Evolutionary conservation across 2,797 vertebrate species (phyloP).

Genomic region (Neosalanx taihuensis): DNA sequence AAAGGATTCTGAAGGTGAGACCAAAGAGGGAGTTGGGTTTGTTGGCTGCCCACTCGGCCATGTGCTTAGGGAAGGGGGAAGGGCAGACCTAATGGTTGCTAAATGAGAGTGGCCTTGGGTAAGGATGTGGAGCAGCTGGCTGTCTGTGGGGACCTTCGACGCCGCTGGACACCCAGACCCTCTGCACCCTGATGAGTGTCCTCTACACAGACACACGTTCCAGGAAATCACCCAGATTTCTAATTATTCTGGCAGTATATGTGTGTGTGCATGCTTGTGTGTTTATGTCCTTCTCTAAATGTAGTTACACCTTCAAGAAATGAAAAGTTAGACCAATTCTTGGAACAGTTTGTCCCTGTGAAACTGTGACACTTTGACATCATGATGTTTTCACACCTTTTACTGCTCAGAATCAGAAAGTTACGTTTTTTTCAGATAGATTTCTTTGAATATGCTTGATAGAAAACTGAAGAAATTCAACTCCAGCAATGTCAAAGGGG

Average conservation of each 20-base stretch:
- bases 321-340: not conserved
- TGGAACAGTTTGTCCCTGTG: not conserved
- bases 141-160: slow-evolving; percentile 49
- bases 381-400: no score
- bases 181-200: slow-evolving; percentile 51
- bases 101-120: slow-evolving; percentile 59
- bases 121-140: slow-evolving; percentile 65
- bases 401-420: not conserved
- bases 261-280: slow-evolving; percentile 13
- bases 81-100: slow-evolving; percentile 38
- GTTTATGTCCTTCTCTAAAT: not conserved
- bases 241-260: not conserved
- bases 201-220: slow-evolving; percentile 50
- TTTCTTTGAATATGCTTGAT: slow-evolving; percentile 17
- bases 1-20: slow-evolving; percentile 42
- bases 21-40: slow-evolving; percentile 25
- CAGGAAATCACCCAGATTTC: slow-evolving; percentile 48
- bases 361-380: not conserved
- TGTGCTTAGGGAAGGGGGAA: slow-evolving; percentile 34
- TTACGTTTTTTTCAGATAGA: slow-evolving; percentile 26
- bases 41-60: slow-evolving; percentile 7
- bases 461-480: slow-evolving; percentile 32
- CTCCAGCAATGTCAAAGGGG: slow-evolving; percentile 41
- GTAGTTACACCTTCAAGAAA: not conserved
- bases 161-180: slow-evolving; percentile 52